Evolutionary conservation across 2,797 vertebrate species (phyloP), one percentile per base, ranked within the genome.

Genomic region (Crypturellus tataupa): DNA sequence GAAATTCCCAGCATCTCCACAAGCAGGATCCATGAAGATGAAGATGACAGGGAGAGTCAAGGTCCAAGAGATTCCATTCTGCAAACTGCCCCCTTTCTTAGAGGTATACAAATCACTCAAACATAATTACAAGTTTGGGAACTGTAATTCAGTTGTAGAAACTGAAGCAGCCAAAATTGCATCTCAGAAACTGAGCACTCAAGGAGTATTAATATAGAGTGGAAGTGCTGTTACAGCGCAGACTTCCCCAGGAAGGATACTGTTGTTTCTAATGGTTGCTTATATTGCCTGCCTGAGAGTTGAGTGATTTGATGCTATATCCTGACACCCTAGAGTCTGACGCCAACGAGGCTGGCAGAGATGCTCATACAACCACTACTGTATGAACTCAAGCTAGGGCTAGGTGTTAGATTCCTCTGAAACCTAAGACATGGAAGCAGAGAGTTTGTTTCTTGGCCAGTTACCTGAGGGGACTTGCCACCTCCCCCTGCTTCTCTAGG

Each of bases 401-500:
- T 17, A 85, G 25, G 39, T 49, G 18, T 1, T 82, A 49, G 71
- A 60, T 84, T 71, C 37, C n/a, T 67, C 42, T n/a, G 33, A 93
- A 56, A 63, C 12, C 5, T 15, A 39, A 21, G 37, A 19, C 27
- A 42, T 33, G 11, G 31, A 40, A 85, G 31, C 12, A 60, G 71
- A 80, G 11, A 69, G 40, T 46, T 68, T 12, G 13, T 80, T 53
- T 59, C 63, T 77, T 44, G 37, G 24, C 37, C 49, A 68, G 9
- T 97, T 97, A 99, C 99, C 98, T 99, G 99, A 79, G 99, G 97
- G 83, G 98, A 99, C 85, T 98, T 99, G 64, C 97, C 98, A 84
- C 97, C 98, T 42, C 98, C 98, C 33, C 98, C 98, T 21, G 98
- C 96, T 98, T 99, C 98, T 89, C 99, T 98, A 23, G 99, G 99